These are phyloP conservation scores for Chelon labrosus DNA, from an alignment of 2,797 vertebrate genomes.

Conservation along the genomic window DNA sequence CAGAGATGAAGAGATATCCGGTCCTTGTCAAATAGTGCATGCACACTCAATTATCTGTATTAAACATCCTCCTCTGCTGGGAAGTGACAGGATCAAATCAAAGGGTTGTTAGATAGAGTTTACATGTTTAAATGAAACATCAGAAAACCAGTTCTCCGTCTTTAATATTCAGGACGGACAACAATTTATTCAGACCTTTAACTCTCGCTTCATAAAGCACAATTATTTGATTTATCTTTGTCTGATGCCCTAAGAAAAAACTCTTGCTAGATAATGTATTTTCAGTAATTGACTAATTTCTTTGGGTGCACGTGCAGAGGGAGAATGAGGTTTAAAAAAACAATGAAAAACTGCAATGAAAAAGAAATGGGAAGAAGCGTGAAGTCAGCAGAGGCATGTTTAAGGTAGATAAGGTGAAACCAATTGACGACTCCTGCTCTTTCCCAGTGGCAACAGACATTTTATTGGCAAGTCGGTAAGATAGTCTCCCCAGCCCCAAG, in stretches of 20 bases:
- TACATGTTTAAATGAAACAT: constrained; percentile 34
- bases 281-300: constrained; percentile 53
- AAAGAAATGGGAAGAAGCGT: constrained; percentile 61
- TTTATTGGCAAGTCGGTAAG: constrained; percentile 80
- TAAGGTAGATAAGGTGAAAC: constrained; percentile 84
- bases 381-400: constrained; percentile 81
- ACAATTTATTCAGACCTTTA: constrained; percentile 26
- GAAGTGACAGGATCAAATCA: constrained; percentile 29
- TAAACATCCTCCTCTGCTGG: constrained; percentile 6
- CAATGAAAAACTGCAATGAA: constrained; percentile 66
- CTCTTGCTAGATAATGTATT: constrained; percentile 33
- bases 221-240: constrained; percentile 31
- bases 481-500: constrained; percentile 71
- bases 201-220: constrained; percentile 6
- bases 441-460: constrained; percentile 77
- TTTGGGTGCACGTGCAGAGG: constrained; percentile 35
- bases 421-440: constrained; percentile 77
- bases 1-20: constrained; percentile 47
- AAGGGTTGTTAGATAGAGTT: constrained; percentile 8
- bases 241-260: constrained; percentile 27
- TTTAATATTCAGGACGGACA: constrained; percentile 7
- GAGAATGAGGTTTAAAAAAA: constrained; percentile 38
- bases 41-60: constrained; percentile 45
- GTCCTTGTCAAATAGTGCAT: constrained; percentile 39
- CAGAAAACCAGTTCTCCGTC: background rate